phyloP scores from a whole-genome alignment of 1,140 invertebrate genomes.

The Charaxes varanes region DNA sequence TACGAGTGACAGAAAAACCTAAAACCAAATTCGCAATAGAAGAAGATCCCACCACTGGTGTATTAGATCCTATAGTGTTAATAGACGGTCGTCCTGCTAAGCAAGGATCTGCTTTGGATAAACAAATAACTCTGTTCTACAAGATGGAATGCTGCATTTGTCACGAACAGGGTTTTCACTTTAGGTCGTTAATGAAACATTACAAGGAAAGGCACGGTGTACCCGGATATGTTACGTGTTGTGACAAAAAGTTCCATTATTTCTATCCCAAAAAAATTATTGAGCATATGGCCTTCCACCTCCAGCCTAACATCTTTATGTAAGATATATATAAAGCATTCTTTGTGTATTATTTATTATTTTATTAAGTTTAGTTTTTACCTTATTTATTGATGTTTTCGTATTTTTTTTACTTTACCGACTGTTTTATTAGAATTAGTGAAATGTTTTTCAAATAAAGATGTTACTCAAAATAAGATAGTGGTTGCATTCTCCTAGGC shows the following conservation, averaged over 20 bases:
- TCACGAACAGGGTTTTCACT: slow-evolving; percentile 53
- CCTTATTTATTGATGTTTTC: too few species aligned
- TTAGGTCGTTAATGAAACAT: slow-evolving; percentile 61
- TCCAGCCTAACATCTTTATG: slow-evolving; percentile 65
- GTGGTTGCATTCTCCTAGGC: too few species aligned
- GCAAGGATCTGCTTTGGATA: slow-evolving; percentile 52
- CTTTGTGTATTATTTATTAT: not conserved
- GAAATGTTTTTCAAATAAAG: too few species aligned
- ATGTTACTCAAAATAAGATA: too few species aligned
- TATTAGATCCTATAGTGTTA: slow-evolving; percentile 48
- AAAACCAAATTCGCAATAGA: slow-evolving; percentile 24
- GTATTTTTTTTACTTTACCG: too few species aligned
- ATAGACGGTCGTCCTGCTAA: slow-evolving; percentile 57
- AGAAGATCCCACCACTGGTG: slow-evolving; percentile 23
- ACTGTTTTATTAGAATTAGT: too few species aligned
- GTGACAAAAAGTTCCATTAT: slow-evolving; percentile 65
- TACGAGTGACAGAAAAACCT: slow-evolving; percentile 19
- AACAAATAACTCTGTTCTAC: slow-evolving; percentile 62
- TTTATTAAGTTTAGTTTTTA: too few species aligned
- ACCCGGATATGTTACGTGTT: slow-evolving; percentile 61
- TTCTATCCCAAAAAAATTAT: slow-evolving; percentile 67
- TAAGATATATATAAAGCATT: slow-evolving; percentile 25
- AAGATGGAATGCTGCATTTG: slow-evolving; percentile 69
- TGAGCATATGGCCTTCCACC: slow-evolving; percentile 65
- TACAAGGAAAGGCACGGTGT: slow-evolving; percentile 65